phyloP scores from a whole-genome alignment of 2,888 invertebrate species.

The Aquatica leii region DNA sequence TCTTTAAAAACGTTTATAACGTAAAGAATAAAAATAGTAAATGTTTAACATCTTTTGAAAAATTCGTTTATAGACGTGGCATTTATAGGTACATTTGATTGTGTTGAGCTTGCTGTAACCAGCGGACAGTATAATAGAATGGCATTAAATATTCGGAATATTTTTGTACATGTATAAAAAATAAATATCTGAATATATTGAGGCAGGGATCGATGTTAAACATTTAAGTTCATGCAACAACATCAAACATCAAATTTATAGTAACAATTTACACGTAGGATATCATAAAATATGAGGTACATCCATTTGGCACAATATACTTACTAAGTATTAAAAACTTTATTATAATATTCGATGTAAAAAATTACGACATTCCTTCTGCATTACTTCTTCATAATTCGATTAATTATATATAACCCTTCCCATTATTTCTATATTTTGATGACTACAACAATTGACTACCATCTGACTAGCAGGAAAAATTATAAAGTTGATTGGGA shows the following conservation, averaged over 20 bases:
- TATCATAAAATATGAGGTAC: slow-evolving; percentile 70
- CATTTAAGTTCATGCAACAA: slow-evolving; percentile 51
- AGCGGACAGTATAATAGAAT: slow-evolving; percentile 35
- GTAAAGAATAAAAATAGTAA: slow-evolving; percentile 47
- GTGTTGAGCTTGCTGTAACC: slow-evolving; percentile 50
- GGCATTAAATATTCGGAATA: slow-evolving; percentile 36
- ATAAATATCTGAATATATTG: slow-evolving; percentile 48
- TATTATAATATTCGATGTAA: slow-evolving; percentile 42
- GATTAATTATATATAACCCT: slow-evolving; percentile 10
- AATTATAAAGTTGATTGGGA: slow-evolving; percentile 50
- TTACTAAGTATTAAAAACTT: slow-evolving; percentile 47
- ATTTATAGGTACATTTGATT: slow-evolving; percentile 51
- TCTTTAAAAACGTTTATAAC: slow-evolving; percentile 21
- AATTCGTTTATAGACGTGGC: slow-evolving; percentile 33
- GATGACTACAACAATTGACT: slow-evolving; percentile 44
- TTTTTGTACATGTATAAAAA: slow-evolving; percentile 53
- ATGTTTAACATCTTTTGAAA: slow-evolving; percentile 56
- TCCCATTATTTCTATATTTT: slow-evolving; percentile 3
- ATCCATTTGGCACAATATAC: slow-evolving; percentile 77
- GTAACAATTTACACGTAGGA: slow-evolving; percentile 48
- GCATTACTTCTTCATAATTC: slow-evolving; percentile 23
- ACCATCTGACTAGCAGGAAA: slow-evolving; percentile 57
- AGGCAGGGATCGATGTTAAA: slow-evolving; percentile 58
- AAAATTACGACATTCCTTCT: slow-evolving; percentile 32
- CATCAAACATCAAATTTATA: slow-evolving; percentile 43